Evolutionary conservation across 2,888 invertebrate genomes (phyloP), one percentile per base, ranked within the genome.

Genomic region (Meganola albula): DNA sequence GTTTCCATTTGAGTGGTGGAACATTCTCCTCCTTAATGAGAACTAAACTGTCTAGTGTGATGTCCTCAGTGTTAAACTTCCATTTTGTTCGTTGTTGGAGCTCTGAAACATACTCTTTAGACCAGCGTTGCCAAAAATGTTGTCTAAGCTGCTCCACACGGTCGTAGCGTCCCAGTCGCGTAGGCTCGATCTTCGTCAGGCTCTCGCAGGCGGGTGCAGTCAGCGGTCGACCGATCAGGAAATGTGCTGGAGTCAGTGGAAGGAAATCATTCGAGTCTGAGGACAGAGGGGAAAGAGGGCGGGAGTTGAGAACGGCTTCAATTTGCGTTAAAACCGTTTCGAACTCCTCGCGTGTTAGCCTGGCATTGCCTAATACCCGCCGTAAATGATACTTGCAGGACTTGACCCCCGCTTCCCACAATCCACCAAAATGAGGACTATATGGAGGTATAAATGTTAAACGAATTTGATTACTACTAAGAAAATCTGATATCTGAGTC

Each of bases 1-100:
- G 29, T 7, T 20, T 28, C 29, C 34, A 34, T n/a, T 2, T 7
- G 13, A 21, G 12, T 12, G 25, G 34, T 8, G 11, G 29, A 8
- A 12, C 13, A 13, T 47, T 40, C 13, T 47, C 44, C 12, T 50
- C 50, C 2, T 40, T 30, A 1, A 49, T 12, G 4, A 46, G 27
- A 1, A 49, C 46, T 21, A 44, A 12, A 10, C 44, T 39, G 8
- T 40, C 45, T 5, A 43, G 12, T 2, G 32, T 34, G 0, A 51
- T 34, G 12, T 24, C 24, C 4, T 29, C 23, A 9, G n/a, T 28
- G n/a, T 35, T 31, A 0, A 12, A 26, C 12, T 27, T 29, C 59
- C 58, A 60, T 31, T 59, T 57, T 1, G 41, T 38, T 11, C 55
- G n/a, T 22, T 57, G 52, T 22, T 60, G 58, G 0, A 63, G 16